These are phyloP conservation scores for Calidris pygmaea DNA, from an alignment of 2,113 vertebrate genomes.

Conservation along the genomic window DNA sequence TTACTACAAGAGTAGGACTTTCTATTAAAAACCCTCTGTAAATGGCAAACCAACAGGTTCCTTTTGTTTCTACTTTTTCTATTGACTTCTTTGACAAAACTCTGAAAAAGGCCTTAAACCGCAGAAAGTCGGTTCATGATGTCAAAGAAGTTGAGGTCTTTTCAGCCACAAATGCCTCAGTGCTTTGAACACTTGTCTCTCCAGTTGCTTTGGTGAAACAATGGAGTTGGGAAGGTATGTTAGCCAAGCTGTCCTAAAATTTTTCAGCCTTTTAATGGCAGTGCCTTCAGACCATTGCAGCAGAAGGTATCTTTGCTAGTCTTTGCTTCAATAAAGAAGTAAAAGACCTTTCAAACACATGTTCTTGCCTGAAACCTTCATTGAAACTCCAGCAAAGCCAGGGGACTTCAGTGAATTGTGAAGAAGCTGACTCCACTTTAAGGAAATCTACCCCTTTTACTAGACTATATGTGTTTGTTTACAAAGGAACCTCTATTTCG, in stretches of 20 bases:
- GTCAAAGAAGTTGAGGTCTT: not conserved
- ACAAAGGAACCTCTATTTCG: not conserved
- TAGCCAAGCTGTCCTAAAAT: constrained; percentile 37
- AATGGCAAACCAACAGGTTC: not conserved
- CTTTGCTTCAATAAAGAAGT: not conserved
- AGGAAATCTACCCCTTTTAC: not conserved
- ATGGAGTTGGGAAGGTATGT: not conserved
- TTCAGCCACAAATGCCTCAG: not conserved
- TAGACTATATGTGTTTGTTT: not conserved
- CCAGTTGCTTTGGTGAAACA: constrained; percentile 19
- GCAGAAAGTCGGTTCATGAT: not conserved
- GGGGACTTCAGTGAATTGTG: not conserved
- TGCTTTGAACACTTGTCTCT: constrained; percentile 3
- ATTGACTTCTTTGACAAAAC: not conserved
- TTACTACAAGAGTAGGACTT: not conserved
- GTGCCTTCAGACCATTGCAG: not conserved
- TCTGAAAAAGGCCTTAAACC: not conserved
- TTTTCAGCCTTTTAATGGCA: not conserved
- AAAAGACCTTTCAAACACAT: not conserved
- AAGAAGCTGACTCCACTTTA: not conserved
- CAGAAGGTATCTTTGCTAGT: not conserved
- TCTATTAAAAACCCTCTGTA: not conserved
- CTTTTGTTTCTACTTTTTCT: not conserved
- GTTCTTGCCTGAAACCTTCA: not conserved
- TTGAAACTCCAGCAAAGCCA: not conserved